phyloP scores from a whole-genome alignment of 2,797 vertebrate species.

The Tiaroga cobitis region DNA sequence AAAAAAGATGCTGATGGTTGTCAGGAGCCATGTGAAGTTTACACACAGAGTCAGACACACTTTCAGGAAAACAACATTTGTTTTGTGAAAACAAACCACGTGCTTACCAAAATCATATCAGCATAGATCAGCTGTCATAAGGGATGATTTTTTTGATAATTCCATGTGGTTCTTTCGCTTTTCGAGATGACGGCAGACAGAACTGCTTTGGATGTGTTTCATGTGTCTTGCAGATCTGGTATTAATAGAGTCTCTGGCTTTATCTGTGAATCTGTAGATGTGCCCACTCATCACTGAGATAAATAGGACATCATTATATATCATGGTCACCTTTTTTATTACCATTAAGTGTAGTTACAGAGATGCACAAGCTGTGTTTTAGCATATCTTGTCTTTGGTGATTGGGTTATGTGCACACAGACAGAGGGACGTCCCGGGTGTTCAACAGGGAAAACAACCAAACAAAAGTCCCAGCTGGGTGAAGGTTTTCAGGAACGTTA shows the following conservation, averaged over 20 bases:
- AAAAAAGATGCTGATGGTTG: not conserved
- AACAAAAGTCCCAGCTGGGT: slow-evolving; percentile 19
- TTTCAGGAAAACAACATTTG: not conserved
- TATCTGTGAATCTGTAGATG: slow-evolving; percentile 7
- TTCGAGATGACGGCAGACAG: not conserved
- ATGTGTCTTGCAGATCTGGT: not conserved
- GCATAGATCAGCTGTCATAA: not conserved
- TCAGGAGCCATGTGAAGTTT: slow-evolving; percentile 16
- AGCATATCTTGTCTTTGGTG: not conserved
- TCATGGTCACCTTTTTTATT: not conserved
- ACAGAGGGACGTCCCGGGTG: not conserved
- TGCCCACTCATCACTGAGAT: not conserved
- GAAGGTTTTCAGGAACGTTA: slow-evolving; percentile 9
- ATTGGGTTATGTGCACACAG: slow-evolving; percentile 7
- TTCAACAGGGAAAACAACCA: slow-evolving; percentile 16
- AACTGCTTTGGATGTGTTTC: not conserved
- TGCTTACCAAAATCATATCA: not conserved
- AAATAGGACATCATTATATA: not conserved
- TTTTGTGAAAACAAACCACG: not conserved
- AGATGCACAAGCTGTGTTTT: not conserved
- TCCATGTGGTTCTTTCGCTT: not conserved
- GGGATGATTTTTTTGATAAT: not conserved
- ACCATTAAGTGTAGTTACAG: not conserved
- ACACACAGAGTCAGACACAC: not conserved
- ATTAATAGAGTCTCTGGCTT: slow-evolving; percentile 8